Conservation (phyloP, 37 sponge, comb jelly and placozoan genomes). For the Axinella damicornis region DNA sequence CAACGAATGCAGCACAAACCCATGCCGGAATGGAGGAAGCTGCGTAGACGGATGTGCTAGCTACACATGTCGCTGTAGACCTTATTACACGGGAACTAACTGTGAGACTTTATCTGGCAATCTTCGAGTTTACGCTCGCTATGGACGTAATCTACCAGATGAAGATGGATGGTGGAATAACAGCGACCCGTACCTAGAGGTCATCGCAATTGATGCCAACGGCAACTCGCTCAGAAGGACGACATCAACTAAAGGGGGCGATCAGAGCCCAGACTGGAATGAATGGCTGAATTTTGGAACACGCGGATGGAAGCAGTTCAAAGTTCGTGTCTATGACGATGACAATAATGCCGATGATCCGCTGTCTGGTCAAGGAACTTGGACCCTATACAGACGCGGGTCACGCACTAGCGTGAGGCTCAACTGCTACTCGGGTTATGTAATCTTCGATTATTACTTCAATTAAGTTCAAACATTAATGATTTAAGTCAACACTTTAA, state of each 20-base stretch:
- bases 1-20: slow-evolving; percentile 9
- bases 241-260: background rate
- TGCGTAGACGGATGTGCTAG: background rate
- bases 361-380: background rate
- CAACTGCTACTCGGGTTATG: too few species aligned
- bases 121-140: background rate
- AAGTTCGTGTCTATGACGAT: too few species aligned
- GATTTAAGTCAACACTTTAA: too few species aligned
- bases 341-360: too few species aligned
- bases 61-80: background rate
- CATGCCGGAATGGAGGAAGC: slow-evolving; percentile 25
- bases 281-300: too few species aligned
- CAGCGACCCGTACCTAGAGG: background rate
- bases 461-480: too few species aligned
- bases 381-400: too few species aligned
- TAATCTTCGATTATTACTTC: too few species aligned
- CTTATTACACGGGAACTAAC: background rate
- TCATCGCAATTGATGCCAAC: background rate
- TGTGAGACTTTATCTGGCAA: background rate
- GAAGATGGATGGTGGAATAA: background rate
- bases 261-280: background rate
- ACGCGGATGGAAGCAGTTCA: too few species aligned
- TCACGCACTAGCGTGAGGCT: too few species aligned
- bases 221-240: background rate
- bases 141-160: slow-evolving; percentile 13